Evolutionary conservation across 2,113 vertebrate genomes (phyloP), one percentile per base, ranked within the genome.

Genomic region (Corythaixoides concolor): DNA sequence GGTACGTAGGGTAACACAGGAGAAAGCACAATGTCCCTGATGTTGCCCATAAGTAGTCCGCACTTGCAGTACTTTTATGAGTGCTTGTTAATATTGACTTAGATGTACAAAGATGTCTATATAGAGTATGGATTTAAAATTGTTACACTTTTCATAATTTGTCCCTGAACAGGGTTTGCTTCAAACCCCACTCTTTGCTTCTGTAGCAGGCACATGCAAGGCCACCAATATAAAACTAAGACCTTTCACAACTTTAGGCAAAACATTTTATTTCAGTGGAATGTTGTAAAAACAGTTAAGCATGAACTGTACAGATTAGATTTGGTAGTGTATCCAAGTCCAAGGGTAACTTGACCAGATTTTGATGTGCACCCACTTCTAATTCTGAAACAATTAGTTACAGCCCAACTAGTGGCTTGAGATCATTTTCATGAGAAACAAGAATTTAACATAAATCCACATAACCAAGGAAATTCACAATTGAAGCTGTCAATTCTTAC

Each of bases 391-490:
- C 92, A 90, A 95, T 95, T 93, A 95, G 88, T 87, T 97, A 50
- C 94, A 94, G 85, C 73, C 86, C 69, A 75, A 78, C 88, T 62
- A 87, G 86, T 84, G 53, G 73, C 95, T 92, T 96, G 73, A 96
- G 90, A 94, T 56, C 92, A 95, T 92, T 97, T 97, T 95, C 92
- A 93, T 92, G 92, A 96, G 92, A 95, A 95, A 86, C 92, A 92
- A 93, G 92, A 97, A 93, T 94, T 97, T 94, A 97, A 97, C 95
- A 89, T 95, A 95, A 95, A 94, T 96, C 92, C 93, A 97, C 96
- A 96, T 94, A 96, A 96, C 90, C 90, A 87, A 93, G 94, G 94
- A 97, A 96, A 97, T 95, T 95, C 83, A 96, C 92, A 97, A 95
- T 50, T 94, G 89, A 96, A 84, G 92, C 96, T 96, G 95, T 97